Evolutionary conservation across 2,113 vertebrate species (phyloP), one percentile per base, ranked within the genome.

Genomic region (Phaetusa simplex): DNA sequence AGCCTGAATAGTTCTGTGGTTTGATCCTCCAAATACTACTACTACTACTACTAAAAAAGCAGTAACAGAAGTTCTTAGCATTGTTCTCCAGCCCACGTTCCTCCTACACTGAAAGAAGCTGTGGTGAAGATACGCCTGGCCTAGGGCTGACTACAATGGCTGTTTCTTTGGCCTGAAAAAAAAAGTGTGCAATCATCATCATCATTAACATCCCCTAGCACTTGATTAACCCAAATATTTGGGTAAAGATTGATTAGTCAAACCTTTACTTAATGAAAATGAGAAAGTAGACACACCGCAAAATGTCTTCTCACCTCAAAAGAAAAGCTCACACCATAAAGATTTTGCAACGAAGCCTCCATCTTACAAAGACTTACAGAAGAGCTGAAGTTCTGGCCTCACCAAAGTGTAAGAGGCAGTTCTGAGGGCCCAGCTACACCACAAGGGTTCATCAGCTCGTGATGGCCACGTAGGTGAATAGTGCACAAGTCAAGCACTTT

Each of bases 401-500:
- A 64, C 19, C 40, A 9, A 52, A 43, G 32, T 1, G 7, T 6
- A 64, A 43, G 45, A 74, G 45, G 32, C 32, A 45, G 23, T 26
- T 36, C 9, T 8, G 76, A 49, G 20, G 42, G 34, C 21, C 27
- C 5, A 9, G 17, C 24, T 52, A 32, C 42, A 49, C 30, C 30
- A 1, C 19, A 20, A 2, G 3, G 17, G 3, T 14, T 93, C 21
- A 34, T 49, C 40, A 81, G 55, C 32, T 65, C 2, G 10, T 34
- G 65, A 7, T 1, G 12, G 64, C 38, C 16, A 4, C 0, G 2
- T 2, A 8, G 50, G 45, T 34, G 30, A 69, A 7, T 7, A 53
- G 30, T 9, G 12, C 15, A 5, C 40, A 64, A 55, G 27, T 21
- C 70, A 88, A 90, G 8, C 21, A 15, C 34, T 83, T 47, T 43